phyloP scores from a whole-genome alignment of 1,140 invertebrate genomes.

The Nilaparvata lugens region DNA sequence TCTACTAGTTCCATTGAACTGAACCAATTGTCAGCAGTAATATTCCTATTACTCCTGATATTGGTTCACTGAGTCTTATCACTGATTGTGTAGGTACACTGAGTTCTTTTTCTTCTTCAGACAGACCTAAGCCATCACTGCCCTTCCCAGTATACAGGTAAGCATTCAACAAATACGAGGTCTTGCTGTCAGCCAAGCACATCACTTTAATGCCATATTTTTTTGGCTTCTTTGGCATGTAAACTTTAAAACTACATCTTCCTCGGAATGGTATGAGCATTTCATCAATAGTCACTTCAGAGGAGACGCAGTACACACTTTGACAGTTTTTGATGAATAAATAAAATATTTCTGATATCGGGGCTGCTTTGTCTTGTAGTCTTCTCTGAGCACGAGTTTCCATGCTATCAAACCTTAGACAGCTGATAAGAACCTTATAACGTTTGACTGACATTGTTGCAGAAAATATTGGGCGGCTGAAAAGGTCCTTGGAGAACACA shows the following conservation, averaged over 20 bases:
- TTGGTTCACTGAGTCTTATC: conserved; percentile 14
- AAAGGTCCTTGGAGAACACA: not conserved
- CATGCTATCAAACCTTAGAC: not conserved
- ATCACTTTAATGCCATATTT: conserved; percentile 15
- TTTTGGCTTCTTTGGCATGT: conserved; percentile 11
- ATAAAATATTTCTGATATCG: conserved; percentile 9
- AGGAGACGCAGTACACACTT: not conserved
- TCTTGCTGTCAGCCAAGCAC: conserved; percentile 4
- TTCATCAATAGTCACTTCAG: conserved; percentile 28
- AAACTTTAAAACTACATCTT: conserved; percentile 30
- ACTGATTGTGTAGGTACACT: conserved; percentile 11
- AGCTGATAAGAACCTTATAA: not conserved
- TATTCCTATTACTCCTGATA: conserved; percentile 24
- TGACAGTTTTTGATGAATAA: not conserved
- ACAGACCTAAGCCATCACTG: conserved; percentile 12
- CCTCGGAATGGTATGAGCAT: conserved; percentile 34
- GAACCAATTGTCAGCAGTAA: conserved; percentile 36
- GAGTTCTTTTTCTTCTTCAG: conserved; percentile 18
- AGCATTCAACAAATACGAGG: conserved; percentile 13
- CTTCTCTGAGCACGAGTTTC: not conserved
- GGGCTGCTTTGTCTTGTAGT: not conserved
- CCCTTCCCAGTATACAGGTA: conserved; percentile 11
- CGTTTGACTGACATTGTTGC: conserved; percentile 3
- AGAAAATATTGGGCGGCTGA: conserved; percentile 2
- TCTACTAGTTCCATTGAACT: conserved; percentile 28